Conservation (phyloP, 2,888 invertebrate species). For the Rugalucina vietnamica region DNA sequence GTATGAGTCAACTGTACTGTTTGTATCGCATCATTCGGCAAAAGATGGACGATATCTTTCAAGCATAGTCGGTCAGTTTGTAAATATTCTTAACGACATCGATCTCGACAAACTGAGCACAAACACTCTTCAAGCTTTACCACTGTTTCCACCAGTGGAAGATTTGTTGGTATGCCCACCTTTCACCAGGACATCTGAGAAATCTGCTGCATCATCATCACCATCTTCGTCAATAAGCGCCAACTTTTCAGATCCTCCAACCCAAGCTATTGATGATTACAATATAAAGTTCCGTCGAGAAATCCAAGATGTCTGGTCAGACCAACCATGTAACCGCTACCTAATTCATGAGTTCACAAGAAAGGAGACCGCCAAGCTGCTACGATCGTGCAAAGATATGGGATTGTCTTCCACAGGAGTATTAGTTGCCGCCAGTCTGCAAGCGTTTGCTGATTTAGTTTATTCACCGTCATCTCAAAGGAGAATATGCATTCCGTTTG, state of each 20-base stretch:
- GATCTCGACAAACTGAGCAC: not conserved
- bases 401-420: constrained; percentile 28
- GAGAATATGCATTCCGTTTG: constrained; percentile 47
- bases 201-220: not conserved
- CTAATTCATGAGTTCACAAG: constrained; percentile 29
- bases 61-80: constrained; percentile 57
- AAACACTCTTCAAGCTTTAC: constrained; percentile 26
- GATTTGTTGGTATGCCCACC: not conserved
- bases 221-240: not conserved
- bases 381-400: constrained; percentile 16
- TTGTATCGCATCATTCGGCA: constrained; percentile 49
- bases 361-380: constrained; percentile 16
- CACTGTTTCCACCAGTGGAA: constrained; percentile 43
- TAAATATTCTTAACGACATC: constrained; percentile 46
- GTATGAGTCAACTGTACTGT: constrained; percentile 41
- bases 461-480: constrained; percentile 14
- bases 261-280: too few species aligned
- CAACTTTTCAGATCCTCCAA: too few species aligned
- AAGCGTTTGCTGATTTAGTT: constrained; percentile 44
- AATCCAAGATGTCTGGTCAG: too few species aligned
- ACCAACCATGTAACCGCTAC: constrained; percentile 36
- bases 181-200: not conserved
- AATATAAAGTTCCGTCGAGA: too few species aligned
- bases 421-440: constrained; percentile 37
- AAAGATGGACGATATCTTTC: constrained; percentile 51